phyloP scores from a whole-genome alignment of 2,113 vertebrate genomes.

The Heterotis niloticus region DNA sequence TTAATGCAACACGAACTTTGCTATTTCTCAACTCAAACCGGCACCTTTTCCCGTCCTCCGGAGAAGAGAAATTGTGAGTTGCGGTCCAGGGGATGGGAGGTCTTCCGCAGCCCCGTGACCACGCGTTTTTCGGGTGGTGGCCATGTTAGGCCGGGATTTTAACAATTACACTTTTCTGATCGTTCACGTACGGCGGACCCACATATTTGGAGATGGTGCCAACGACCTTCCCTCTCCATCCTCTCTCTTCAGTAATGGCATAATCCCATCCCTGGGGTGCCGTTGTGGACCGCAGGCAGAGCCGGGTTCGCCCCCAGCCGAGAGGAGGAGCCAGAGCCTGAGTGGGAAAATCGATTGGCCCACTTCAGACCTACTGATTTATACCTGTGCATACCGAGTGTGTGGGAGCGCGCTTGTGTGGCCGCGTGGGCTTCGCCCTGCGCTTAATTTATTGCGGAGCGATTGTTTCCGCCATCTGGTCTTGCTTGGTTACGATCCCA shows the following conservation, averaged over 20 bases:
- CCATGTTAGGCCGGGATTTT: too few species aligned
- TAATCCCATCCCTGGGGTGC: neutral
- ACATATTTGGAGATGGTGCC: neutral
- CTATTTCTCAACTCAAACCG: neutral
- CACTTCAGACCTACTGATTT: neutral
- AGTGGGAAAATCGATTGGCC: slow-evolving; percentile 1
- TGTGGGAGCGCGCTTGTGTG: neutral
- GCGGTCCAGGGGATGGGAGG: too few species aligned
- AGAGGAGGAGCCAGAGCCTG: too few species aligned
- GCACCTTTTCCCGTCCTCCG: too few species aligned
- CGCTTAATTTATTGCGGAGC: neutral
- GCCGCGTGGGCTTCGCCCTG: neutral
- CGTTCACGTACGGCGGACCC: neutral
- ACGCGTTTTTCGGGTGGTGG: too few species aligned
- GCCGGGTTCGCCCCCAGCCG: neutral
- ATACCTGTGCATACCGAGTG: neutral
- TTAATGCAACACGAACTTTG: neutral
- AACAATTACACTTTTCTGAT: neutral
- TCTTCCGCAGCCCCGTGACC: too few species aligned
- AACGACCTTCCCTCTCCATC: neutral
- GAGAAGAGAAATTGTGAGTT: too few species aligned
- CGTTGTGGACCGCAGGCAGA: neutral
- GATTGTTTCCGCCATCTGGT: slow-evolving; percentile 13
- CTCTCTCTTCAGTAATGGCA: neutral
- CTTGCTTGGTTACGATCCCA: slow-evolving; percentile 7